These are phyloP conservation scores for Tapirus indicus DNA, from an alignment of 2,797 vertebrate species.

Conservation along the genomic window DNA sequence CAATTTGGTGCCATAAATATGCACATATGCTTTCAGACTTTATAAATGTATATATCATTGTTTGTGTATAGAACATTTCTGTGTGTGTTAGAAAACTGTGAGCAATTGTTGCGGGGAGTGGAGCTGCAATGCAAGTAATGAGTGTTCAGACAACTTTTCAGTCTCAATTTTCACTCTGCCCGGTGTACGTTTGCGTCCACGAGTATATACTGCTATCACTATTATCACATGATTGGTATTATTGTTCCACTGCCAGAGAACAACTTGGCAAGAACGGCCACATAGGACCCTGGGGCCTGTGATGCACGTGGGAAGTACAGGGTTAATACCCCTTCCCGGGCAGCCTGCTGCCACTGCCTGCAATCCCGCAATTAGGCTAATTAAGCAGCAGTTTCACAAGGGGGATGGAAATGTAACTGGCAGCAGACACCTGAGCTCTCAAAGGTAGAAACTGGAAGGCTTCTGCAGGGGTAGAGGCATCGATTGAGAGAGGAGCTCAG, in stretches of 20 bases:
- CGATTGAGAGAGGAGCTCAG: rapidly evolving
- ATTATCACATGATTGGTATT: neutral
- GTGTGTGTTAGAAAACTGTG: rapidly evolving
- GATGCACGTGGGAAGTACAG: neutral
- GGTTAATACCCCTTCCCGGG: neutral
- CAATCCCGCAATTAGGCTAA: constrained; percentile 15
- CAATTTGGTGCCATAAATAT: neutral
- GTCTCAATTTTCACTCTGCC: neutral
- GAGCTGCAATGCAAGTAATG: neutral
- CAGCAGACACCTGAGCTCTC: constrained; percentile 48
- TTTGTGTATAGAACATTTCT: neutral
- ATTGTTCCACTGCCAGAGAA: neutral
- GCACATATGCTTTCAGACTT: neutral
- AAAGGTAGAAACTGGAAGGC: neutral
- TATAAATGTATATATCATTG: rapidly evolving
- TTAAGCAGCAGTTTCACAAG: neutral
- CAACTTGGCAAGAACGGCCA: neutral
- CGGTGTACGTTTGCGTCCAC: neutral
- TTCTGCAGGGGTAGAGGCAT: neutral
- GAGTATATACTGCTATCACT: rapidly evolving
- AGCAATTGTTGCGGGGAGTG: rapidly evolving
- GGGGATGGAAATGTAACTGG: neutral
- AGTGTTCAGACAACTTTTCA: no score
- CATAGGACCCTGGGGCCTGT: neutral
- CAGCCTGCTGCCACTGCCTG: neutral